A percentile compares a stretch with the other conserved stretches of the same genome.
phyloP scores from a whole-genome alignment of 2,888 invertebrate species.

The Onchidella celtica region DNA sequence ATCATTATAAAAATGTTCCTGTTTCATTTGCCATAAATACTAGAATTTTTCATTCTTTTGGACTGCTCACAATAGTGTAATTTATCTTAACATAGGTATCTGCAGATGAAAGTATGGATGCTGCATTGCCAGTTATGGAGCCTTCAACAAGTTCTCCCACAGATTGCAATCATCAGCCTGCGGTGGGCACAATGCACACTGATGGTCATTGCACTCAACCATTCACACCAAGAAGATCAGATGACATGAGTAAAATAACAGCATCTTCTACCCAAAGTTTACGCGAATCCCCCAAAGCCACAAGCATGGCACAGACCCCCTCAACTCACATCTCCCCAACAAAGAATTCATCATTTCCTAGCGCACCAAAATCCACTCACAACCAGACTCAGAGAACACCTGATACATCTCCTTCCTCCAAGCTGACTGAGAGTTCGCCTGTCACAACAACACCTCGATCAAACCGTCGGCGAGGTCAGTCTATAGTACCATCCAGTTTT shows the following conservation, averaged over 20 bases:
- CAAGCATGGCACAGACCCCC: too few relatives aligned
- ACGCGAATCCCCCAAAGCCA: too few relatives aligned
- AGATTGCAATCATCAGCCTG: neutral
- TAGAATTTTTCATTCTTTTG: too few relatives aligned
- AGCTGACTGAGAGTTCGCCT: neutral
- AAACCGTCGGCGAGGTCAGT: neutral
- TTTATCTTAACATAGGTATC: too few relatives aligned
- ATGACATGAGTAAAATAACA: neutral
- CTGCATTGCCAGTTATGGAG: neutral
- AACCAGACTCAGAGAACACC: too few relatives aligned
- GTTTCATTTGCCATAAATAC: too few relatives aligned
- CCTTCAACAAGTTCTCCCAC: neutral
- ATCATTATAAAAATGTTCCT: too few relatives aligned
- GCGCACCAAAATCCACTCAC: neutral
- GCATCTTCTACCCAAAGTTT: neutral
- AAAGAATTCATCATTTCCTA: neutral
- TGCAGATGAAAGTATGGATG: conserved; percentile 17
- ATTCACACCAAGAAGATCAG: conserved; percentile 37
- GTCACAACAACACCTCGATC: neutral
- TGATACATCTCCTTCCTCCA: neutral
- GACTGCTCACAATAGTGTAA: too few relatives aligned
- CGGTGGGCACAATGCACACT: neutral
- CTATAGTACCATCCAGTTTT: conserved; percentile 31
- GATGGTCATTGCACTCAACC: conserved; percentile 26
- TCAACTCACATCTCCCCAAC: neutral